Percentiles rank a stretch among this genome's conserved stretches.
These are phyloP conservation scores for Radopholus similis DNA, from an alignment of 1,140 invertebrate species.

Conservation along the genomic window DNA sequence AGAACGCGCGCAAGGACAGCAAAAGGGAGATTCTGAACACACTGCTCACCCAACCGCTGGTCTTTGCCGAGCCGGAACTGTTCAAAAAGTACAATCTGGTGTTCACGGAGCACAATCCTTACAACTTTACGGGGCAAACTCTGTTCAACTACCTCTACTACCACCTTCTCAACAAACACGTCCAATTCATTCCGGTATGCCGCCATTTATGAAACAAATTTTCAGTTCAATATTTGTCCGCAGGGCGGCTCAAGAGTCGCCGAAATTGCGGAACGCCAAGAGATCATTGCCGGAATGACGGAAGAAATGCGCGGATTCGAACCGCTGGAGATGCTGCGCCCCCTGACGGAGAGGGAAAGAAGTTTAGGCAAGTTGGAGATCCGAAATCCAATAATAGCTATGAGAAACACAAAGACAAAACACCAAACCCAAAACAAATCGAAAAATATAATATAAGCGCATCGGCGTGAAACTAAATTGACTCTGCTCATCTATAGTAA, in stretches of 20 bases:
- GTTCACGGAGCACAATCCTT: background rate
- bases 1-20: background rate
- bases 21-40: background rate
- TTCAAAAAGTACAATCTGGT: conserved; percentile 7
- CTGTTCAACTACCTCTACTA: conserved; percentile 8
- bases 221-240: too few species aligned
- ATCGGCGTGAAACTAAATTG: too few species aligned
- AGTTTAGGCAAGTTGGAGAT: background rate
- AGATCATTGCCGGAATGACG: background rate
- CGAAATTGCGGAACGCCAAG: background rate
- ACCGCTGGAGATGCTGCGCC: background rate
- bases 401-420: conserved; percentile 10
- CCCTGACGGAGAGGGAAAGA: background rate
- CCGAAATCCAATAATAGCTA: conserved; percentile 2
- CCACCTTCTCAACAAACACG: background rate
- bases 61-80: conserved; percentile 15
- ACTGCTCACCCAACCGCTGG: background rate
- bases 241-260: too few species aligned
- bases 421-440: too few species aligned
- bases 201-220: too few species aligned
- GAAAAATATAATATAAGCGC: too few species aligned
- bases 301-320: background rate
- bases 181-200: background rate
- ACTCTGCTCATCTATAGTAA: background rate
- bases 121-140: background rate